phyloP scores from a whole-genome alignment of 2,113 vertebrate species.

The Silurus glanis region DNA sequence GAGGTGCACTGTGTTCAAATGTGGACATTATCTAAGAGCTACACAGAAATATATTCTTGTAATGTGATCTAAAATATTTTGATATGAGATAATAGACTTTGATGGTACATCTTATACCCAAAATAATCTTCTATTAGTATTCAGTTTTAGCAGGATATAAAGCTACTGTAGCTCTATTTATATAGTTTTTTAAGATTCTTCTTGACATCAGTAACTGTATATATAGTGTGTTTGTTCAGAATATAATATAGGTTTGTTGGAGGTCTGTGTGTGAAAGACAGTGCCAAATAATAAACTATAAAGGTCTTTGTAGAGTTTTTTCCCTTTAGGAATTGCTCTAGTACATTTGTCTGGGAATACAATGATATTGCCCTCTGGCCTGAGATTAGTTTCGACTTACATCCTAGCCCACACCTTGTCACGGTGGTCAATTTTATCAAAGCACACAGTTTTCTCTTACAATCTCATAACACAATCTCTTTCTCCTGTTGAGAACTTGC shows the following conservation, averaged over 20 bases:
- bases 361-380: conserved; percentile 10
- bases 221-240: neutral
- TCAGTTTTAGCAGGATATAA: neutral
- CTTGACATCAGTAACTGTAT: neutral
- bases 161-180: neutral
- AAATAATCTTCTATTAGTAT: neutral
- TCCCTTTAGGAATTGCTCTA: conserved; percentile 35
- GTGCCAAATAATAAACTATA: conserved; percentile 30
- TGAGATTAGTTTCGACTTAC: conserved; percentile 43
- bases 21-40: neutral
- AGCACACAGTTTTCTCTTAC: conserved; percentile 32
- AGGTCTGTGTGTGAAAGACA: conserved; percentile 13
- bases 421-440: conserved; percentile 48
- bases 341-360: conserved; percentile 38
- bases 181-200: neutral
- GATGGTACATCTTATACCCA: neutral
- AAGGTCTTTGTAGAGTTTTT: conserved; percentile 32
- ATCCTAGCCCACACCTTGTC: conserved; percentile 45
- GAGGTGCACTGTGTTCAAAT: neutral
- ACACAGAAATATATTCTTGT: neutral
- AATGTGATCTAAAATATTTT: neutral
- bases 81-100: too few relatives aligned
- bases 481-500: conserved; percentile 23
- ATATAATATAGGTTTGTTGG: conserved; percentile 1
- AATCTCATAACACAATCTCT: conserved; percentile 32